These are phyloP conservation scores for Gonioctena quinquepunctata DNA, from an alignment of 1,140 invertebrate species.

Conservation along the genomic window DNA sequence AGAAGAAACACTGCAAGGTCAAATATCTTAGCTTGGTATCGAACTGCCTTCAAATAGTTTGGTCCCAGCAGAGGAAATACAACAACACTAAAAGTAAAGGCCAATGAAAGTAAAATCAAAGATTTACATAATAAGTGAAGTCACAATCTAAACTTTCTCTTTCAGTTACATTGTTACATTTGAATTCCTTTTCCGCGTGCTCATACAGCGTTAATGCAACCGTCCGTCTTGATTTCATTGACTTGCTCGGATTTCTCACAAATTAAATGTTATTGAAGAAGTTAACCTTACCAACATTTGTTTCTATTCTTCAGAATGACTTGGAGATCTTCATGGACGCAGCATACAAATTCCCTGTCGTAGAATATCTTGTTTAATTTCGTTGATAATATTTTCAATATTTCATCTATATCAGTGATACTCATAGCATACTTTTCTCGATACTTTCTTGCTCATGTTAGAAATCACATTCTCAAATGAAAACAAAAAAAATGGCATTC, in stretches of 20 bases:
- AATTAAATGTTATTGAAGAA: background rate
- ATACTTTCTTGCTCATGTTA: background rate
- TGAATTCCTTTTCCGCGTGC: constrained; percentile 38
- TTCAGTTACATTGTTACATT: constrained; percentile 39
- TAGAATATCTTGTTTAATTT: constrained; percentile 47
- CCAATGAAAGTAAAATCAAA: constrained; percentile 49
- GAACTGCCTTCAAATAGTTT: constrained; percentile 43
- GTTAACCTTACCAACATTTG: constrained; percentile 40
- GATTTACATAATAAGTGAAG: constrained; percentile 47
- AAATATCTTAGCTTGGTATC: constrained; percentile 44
- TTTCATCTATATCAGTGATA: constrained; percentile 36
- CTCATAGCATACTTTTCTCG: constrained; percentile 33
- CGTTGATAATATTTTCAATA: constrained; percentile 39
- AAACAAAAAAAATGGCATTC: background rate
- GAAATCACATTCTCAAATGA: background rate
- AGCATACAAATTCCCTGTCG: constrained; percentile 44
- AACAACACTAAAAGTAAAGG: constrained; percentile 48
- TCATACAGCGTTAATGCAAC: constrained; percentile 5
- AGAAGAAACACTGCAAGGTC: constrained; percentile 42
- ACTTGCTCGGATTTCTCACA: constrained; percentile 8
- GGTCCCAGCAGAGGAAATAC: constrained; percentile 45
- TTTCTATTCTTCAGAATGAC: constrained; percentile 33
- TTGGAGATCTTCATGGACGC: constrained; percentile 43
- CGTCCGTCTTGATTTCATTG: background rate
- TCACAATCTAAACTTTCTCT: constrained; percentile 42